Conservation (phyloP, 2,113 vertebrate genomes). For the Pseudolaguvia tuberculata region DNA sequence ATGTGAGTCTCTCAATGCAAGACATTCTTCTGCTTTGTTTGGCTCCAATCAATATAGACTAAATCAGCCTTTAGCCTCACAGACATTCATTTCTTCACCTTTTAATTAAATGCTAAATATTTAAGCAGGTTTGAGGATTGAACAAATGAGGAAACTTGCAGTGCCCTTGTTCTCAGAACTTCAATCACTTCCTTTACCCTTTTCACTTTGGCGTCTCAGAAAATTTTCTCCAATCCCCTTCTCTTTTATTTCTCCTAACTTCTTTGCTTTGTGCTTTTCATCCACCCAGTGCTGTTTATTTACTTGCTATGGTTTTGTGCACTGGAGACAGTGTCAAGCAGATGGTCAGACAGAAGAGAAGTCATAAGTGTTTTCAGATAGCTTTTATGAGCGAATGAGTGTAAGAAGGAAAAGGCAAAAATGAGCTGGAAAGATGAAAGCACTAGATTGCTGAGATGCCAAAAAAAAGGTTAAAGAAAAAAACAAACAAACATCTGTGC, state of each 20-base stretch:
- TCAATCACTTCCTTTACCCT: conserved; percentile 33
- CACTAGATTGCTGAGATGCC: neutral
- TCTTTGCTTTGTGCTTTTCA: conserved; percentile 1
- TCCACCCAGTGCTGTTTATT: conserved; percentile 11
- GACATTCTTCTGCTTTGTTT: conserved; percentile 53
- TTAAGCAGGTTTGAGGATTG: conserved; percentile 63
- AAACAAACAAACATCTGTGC: too few species aligned
- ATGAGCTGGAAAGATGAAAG: conserved; percentile 9
- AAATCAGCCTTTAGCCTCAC: conserved; percentile 45
- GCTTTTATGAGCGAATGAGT: conserved; percentile 23
- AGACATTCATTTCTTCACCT: conserved; percentile 59
- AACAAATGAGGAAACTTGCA: conserved; percentile 47
- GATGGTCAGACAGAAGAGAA: conserved; percentile 33
- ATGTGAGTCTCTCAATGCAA: neutral
- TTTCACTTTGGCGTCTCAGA: neutral
- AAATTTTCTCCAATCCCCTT: neutral
- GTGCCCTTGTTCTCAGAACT: conserved; percentile 26
- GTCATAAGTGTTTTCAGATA: conserved; percentile 16
- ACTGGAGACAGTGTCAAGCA: conserved; percentile 19
- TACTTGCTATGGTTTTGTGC: conserved; percentile 2
- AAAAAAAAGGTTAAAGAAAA: neutral
- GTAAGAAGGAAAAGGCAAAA: neutral
- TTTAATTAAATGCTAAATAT: conserved; percentile 72
- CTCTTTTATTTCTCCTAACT: conserved; percentile 27
- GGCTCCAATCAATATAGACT: conserved; percentile 59